phyloP scores from a whole-genome alignment of 2,113 vertebrate genomes.

The Oryzias curvinotus region DNA sequence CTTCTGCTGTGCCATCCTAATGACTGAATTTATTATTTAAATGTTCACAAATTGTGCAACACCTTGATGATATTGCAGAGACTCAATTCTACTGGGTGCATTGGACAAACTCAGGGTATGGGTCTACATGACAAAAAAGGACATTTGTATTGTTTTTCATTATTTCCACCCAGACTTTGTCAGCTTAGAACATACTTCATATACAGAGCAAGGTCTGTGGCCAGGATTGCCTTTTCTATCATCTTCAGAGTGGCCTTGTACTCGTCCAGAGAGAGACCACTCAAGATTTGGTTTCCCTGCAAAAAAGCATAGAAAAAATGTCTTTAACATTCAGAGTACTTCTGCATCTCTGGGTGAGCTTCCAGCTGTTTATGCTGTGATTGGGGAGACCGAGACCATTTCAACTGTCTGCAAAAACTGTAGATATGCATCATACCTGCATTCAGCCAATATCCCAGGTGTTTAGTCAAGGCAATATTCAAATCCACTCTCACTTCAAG shows the following conservation, averaged over 20 bases:
- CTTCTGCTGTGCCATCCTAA: too few species aligned
- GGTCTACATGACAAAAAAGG: too few species aligned
- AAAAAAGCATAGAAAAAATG: neutral
- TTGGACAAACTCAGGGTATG: too few species aligned
- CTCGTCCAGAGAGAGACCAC: constrained; percentile 90
- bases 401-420: neutral
- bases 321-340: neutral
- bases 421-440: constrained; percentile 3
- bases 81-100: too few species aligned
- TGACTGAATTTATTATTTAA: too few species aligned
- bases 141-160: too few species aligned
- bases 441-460: constrained; percentile 2
- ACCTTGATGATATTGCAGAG: too few species aligned
- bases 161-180: constrained; percentile 44
- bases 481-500: neutral
- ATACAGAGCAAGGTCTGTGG: constrained; percentile 93
- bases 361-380: neutral
- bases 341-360: neutral
- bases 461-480: constrained; percentile 20
- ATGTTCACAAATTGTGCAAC: too few species aligned
- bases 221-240: constrained; percentile 95
- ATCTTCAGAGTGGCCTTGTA: constrained; percentile 93
- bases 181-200: constrained; percentile 87
- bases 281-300: constrained; percentile 97
- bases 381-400: constrained; percentile 15